Evolutionary conservation across 1,140 invertebrate species (phyloP).

Genomic region (Drosophila tani): DNA sequence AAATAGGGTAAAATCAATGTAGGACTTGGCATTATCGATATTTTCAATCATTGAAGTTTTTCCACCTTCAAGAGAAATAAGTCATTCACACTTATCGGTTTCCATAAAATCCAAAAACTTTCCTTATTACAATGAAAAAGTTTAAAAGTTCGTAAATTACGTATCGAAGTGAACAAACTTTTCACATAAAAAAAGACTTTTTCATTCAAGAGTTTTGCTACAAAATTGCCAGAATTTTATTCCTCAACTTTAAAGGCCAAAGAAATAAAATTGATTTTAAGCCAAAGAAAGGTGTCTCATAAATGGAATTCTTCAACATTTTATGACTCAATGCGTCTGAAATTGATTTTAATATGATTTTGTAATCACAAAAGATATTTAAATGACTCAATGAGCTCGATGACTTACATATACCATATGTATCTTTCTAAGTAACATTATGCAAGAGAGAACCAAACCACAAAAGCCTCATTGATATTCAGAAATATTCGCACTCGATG

Average conservation of each 20-base stretch:
- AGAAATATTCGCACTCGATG: constrained; percentile 13
- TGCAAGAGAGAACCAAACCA: constrained; percentile 15
- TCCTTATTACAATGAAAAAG: background rate
- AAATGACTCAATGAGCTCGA: constrained; percentile 16
- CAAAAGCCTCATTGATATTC: constrained; percentile 12
- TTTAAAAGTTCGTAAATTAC: background rate
- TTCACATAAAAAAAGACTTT: constrained; percentile 6
- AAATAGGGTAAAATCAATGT: too few relatives aligned
- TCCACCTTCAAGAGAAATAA: background rate
- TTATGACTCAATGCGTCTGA: constrained; percentile 3
- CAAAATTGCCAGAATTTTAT: background rate
- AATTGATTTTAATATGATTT: constrained; percentile 6
- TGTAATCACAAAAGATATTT: constrained; percentile 1
- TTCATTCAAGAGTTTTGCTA: background rate
- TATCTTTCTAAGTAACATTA: background rate
- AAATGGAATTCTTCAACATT: background rate
- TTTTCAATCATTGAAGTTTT: too few relatives aligned
- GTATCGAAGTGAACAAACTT: background rate
- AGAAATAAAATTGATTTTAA: background rate
- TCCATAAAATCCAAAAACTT: constrained; percentile 3
- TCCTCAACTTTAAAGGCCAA: background rate
- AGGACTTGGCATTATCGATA: too few relatives aligned
- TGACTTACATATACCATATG: background rate
- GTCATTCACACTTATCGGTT: constrained; percentile 3
- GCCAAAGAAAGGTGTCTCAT: background rate